Base-by-base conservation (phyloP, 1,140 invertebrate species). In the Neelides sp. region DNA sequence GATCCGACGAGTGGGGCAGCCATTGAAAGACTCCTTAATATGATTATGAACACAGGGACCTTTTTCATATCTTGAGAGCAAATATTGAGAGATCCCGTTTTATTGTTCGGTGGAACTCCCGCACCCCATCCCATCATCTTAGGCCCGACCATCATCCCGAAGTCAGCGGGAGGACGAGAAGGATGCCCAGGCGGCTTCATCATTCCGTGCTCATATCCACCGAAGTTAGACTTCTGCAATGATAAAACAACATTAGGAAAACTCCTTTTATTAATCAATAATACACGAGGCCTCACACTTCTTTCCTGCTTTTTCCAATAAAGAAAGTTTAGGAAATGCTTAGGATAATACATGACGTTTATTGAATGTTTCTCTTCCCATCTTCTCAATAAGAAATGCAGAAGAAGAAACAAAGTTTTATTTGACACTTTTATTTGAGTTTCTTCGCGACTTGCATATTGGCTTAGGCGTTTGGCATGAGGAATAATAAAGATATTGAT, bases 31-130 rank as follows among this genome's bases (percentile, higher is more conserved):
- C n/a, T n/a, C n/a, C n/a, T n/a, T n/a, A n/a, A n/a, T n/a, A n/a
- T n/a, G n/a, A n/a, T n/a, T n/a, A n/a, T n/a, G n/a, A n/a, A n/a
- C n/a, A n/a, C n/a, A n/a, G n/a, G n/a, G n/a, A 56, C 58, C 54
- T 55, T 56, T 54, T 59, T 59, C 42, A 56, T 53, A 27, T 56
- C 58, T 35, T 55, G 50, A 12, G 54, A 51, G 46, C 37, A 59
- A 56, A 54, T 56, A 36, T 59, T 59, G 40, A 59, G 54, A 26
- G 58, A 59, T 48, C 28, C 58, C 5, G 58, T 59, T 56, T 59
- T 59, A 56, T 56, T 59, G 39, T 54, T 54, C 48, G 50, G 44
- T n/a, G 49, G 20, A 22, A 44, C 42, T 17, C 50, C 24, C 2
- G 37, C 26, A 45, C 32, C n/a, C 58, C 58, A 59, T 12, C 54